Conservation (phyloP, 2,888 invertebrate genomes). For the Drosophila anomalata region DNA sequence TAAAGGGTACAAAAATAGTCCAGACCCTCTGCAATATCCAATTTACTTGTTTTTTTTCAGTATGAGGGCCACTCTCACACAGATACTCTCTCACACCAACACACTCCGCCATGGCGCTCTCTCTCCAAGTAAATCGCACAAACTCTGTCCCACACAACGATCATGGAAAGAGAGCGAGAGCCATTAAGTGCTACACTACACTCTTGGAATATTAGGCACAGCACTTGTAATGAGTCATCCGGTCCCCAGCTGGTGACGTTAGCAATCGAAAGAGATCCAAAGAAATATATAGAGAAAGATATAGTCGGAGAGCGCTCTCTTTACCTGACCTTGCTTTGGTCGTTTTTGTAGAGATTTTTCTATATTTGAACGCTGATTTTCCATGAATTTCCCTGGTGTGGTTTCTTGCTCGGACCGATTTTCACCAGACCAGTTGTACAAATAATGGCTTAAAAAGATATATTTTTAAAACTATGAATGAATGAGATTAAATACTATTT, state of each 20-base stretch:
- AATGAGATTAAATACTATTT: no score
- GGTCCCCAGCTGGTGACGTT: conserved; percentile 52
- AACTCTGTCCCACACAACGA: conserved; percentile 53
- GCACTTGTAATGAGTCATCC: conserved; percentile 54
- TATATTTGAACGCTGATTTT: conserved; percentile 66
- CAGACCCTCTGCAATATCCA: no score
- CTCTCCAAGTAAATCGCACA: conserved; percentile 56
- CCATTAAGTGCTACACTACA: conserved; percentile 47
- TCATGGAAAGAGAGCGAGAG: conserved; percentile 13
- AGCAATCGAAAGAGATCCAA: conserved; percentile 6
- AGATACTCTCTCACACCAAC: not conserved
- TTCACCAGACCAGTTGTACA: conserved; percentile 34
- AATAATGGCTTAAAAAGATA: conserved; percentile 4
- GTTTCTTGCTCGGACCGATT: conserved; percentile 20
- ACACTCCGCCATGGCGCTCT: conserved; percentile 37
- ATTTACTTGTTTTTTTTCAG: conserved; percentile 22
- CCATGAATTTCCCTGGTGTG: conserved; percentile 56
- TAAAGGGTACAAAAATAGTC: not conserved
- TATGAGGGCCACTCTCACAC: conserved; percentile 25
- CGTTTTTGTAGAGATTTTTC: conserved; percentile 63
- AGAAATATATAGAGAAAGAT: conserved; percentile 26
- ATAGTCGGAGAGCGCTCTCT: conserved; percentile 21
- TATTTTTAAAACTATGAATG: not conserved
- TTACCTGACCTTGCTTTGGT: conserved; percentile 72
- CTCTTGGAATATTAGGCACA: conserved; percentile 34